phyloP scores from a whole-genome alignment of 2,888 invertebrate species.

The Himalopsyche japonica region DNA sequence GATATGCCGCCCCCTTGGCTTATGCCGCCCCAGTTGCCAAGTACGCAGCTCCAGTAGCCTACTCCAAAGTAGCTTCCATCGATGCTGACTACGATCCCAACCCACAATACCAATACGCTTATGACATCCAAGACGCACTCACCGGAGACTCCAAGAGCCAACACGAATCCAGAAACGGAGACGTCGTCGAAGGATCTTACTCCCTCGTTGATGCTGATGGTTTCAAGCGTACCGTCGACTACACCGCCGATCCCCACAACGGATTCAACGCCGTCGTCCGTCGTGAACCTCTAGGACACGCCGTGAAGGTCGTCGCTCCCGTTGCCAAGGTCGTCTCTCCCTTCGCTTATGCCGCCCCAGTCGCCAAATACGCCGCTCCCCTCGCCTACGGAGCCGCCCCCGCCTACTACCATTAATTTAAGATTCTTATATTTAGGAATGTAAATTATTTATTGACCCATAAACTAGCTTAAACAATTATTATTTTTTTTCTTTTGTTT shows the following conservation, averaged over 20 bases:
- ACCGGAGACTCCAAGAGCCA: slow-evolving; percentile 65
- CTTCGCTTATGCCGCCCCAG: slow-evolving; percentile 44
- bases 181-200: slow-evolving; percentile 62
- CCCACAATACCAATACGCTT: slow-evolving; percentile 64
- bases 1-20: slow-evolving; percentile 18
- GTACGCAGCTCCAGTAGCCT: slow-evolving; percentile 21
- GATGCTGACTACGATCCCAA: slow-evolving; percentile 55
- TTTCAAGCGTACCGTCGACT: slow-evolving; percentile 49
- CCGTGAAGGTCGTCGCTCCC: slow-evolving; percentile 44
- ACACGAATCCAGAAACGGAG: slow-evolving; percentile 61
- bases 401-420: slow-evolving; percentile 40
- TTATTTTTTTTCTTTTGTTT: slow-evolving; percentile 43
- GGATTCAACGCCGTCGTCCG: slow-evolving; percentile 59
- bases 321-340: slow-evolving; percentile 42
- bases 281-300: slow-evolving; percentile 45
- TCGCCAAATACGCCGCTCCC: slow-evolving; percentile 64
- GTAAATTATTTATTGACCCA: slow-evolving; percentile 42
- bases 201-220: slow-evolving; percentile 50
- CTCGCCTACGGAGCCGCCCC: slow-evolving; percentile 58
- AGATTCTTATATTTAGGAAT: slow-evolving; percentile 37
- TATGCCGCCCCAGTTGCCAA: slow-evolving; percentile 25
- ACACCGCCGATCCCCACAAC: slow-evolving; percentile 57
- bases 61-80: slow-evolving; percentile 22
- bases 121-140: slow-evolving; percentile 62
- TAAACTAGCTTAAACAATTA: slow-evolving; percentile 37